These are phyloP conservation scores for Mallotus villosus DNA, from an alignment of 2,797 vertebrate species.

Conservation along the genomic window DNA sequence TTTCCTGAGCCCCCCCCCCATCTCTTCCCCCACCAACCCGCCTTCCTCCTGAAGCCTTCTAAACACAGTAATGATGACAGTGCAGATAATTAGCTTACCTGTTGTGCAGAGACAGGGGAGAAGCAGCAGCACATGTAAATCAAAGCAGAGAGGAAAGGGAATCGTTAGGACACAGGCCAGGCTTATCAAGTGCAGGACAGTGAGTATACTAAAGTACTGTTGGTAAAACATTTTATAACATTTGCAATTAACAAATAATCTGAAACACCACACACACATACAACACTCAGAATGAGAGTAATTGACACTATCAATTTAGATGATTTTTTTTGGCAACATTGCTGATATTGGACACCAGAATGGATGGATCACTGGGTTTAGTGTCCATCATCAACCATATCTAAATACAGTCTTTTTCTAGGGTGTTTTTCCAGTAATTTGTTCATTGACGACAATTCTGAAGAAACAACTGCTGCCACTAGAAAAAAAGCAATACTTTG, in stretches of 20 bases:
- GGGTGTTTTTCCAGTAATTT: conserved; percentile 14
- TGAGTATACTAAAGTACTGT: too few species aligned
- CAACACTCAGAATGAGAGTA: neutral
- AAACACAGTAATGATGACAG: neutral
- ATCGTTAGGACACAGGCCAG: conserved; percentile 8
- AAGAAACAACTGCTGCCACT: neutral
- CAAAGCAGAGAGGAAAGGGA: conserved; percentile 15
- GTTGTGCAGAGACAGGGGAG: conserved; percentile 18
- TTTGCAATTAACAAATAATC: neutral
- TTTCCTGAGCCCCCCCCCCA: too few species aligned
- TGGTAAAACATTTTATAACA: too few species aligned
- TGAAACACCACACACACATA: neutral
- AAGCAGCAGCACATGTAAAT: conserved; percentile 22
- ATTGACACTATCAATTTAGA: conserved; percentile 23
- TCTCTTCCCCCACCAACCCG: neutral
- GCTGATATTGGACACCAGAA: conserved; percentile 12
- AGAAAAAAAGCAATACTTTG: neutral
- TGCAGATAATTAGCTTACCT: conserved; percentile 34
- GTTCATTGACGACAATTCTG: neutral
- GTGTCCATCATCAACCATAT: neutral
- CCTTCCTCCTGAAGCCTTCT: neutral
- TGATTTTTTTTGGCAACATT: conserved; percentile 6
- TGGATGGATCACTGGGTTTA: neutral
- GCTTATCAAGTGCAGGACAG: neutral
- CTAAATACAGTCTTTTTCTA: conserved; percentile 8